phyloP scores from a whole-genome alignment of 2,888 invertebrate species.

The Rotaria sp. region DNA sequence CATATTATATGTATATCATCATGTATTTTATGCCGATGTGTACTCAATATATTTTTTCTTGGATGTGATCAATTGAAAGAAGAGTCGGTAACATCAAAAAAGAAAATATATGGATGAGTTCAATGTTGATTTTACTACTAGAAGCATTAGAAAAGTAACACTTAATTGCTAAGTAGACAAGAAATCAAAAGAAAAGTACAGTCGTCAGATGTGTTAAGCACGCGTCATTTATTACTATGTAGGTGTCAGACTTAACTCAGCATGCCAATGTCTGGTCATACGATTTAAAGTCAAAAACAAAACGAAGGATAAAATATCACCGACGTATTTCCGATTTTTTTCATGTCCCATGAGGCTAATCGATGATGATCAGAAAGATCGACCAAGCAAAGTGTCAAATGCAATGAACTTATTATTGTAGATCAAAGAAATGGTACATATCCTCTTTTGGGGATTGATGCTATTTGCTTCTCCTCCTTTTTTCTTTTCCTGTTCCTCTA shows the following conservation, averaged over 20 bases:
- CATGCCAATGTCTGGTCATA: background rate
- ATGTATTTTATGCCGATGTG: background rate
- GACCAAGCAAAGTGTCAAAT: background rate
- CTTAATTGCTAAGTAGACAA: background rate
- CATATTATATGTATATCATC: background rate
- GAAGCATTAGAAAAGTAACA: constrained; percentile 6
- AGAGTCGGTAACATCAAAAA: background rate
- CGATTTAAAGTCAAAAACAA: background rate
- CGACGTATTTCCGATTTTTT: background rate
- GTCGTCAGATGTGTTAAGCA: background rate
- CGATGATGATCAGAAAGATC: background rate
- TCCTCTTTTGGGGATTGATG: background rate
- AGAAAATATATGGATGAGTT: background rate
- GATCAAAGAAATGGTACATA: background rate
- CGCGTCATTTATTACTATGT: background rate
- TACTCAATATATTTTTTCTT: background rate
- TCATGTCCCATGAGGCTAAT: background rate
- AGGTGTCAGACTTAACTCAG: background rate
- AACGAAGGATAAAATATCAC: background rate
- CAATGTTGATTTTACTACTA: background rate
- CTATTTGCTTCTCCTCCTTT: background rate
- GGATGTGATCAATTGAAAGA: background rate
- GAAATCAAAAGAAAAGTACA: background rate
- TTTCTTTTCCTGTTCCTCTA: background rate
- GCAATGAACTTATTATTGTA: background rate